Percentiles rank a stretch among this genome's conserved stretches.
These are phyloP conservation scores for Axea sp. DNA, from an alignment of 2,888 invertebrate species.

Conservation along the genomic window DNA sequence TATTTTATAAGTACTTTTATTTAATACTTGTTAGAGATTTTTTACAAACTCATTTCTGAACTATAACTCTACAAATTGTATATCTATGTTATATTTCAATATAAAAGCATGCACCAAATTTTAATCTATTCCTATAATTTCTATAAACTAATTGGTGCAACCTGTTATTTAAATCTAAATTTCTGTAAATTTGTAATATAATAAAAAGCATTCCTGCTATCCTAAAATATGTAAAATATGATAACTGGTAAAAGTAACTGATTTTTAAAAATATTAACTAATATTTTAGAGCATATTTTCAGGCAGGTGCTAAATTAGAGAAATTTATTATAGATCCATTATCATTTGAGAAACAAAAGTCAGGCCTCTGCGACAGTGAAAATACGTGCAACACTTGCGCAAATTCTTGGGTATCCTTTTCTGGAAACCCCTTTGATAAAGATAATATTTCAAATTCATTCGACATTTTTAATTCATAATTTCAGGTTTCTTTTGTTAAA, in stretches of 20 bases:
- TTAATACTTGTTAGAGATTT: constrained; percentile 27
- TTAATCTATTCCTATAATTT: constrained; percentile 27
- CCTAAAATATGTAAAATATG: constrained; percentile 13
- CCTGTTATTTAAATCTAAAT: constrained; percentile 11
- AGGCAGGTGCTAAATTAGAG: constrained; percentile 42
- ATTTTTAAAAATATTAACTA: neutral
- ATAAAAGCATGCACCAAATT: constrained; percentile 43
- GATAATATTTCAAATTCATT: constrained; percentile 31
- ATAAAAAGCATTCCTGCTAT: constrained; percentile 23
- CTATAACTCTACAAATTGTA: constrained; percentile 22
- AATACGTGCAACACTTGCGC: constrained; percentile 57
- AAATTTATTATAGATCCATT: constrained; percentile 20
- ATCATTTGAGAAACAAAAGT: constrained; percentile 31
- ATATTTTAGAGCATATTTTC: constrained; percentile 38
- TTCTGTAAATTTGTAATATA: constrained; percentile 11
- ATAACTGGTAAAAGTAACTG: neutral
- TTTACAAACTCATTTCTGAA: constrained; percentile 6
- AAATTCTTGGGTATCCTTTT: constrained; percentile 47
- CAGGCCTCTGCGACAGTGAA: constrained; percentile 34
- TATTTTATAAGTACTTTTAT: no score
- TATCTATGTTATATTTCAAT: constrained; percentile 18
- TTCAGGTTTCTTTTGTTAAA: no score
- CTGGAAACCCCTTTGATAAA: constrained; percentile 30
- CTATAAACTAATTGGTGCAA: constrained; percentile 53
- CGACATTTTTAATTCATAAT: constrained; percentile 40